Base-by-base conservation (phyloP, 2,888 invertebrate species). In the Conus canariensis region DNA sequence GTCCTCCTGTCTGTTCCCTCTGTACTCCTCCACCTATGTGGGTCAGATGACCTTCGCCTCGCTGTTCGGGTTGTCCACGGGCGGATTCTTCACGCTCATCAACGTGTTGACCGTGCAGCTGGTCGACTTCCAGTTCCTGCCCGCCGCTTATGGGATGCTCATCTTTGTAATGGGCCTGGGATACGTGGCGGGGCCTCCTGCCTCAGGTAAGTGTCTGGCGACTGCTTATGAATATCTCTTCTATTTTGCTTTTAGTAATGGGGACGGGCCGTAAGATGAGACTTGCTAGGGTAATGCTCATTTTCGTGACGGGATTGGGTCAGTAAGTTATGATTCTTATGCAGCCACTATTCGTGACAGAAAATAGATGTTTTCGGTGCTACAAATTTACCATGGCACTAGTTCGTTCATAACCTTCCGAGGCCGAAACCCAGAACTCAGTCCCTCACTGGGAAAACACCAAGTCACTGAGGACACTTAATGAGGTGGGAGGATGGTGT, bases 21-120 rank as follows among this genome's bases (percentile, higher is more conserved):
- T 58, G 59, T 88, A 88, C 45, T 88, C 88, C 3, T 22, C 16
- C 77, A 88, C 12, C 25, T 88, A 88, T 59, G n/a, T 16, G 77
- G 88, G 88, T 3, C 88, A 88, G 59, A 77, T 88, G 88, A n/a
- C 16, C 4, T 88, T 88, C 77, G 58, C 88, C 19, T 74, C 12
- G 4, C 58, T 88, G 12, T 88, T 88, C 77, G 88, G 88, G 14
- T 45, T 88, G 77, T 88, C 74, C 58, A 88, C 88, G 3, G 88
- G 88, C 22, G 88, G 88, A 4, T 80, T 77, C 59, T 88, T 25
- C 77, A 80, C 88, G 59, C 80, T 88, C 8, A 88, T 88, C 74
- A 88, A 74, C 77, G 88, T 88, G 25, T 16, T 88, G 77, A 88
- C 88, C 3, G 77, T 88, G 77, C 58, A 88, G 74, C 60, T 88